Evolutionary conservation across 2,113 vertebrate species (phyloP).

Genomic region (Carassius gibelio): DNA sequence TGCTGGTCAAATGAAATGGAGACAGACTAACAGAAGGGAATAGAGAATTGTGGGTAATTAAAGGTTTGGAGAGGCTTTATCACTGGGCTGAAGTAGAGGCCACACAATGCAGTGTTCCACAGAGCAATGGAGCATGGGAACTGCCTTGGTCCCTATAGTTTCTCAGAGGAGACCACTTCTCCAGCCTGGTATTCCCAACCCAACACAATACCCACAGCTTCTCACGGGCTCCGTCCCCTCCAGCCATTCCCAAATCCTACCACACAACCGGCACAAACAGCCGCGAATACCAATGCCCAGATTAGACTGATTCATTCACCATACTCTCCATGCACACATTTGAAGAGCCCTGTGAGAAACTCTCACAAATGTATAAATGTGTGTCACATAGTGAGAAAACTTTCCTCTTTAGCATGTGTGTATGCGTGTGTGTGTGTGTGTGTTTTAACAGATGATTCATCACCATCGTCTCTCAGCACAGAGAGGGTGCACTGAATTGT

Average conservation of each 20-base stretch:
- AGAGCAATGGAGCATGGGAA: constrained; percentile 58
- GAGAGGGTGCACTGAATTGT: constrained; percentile 22
- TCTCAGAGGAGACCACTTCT: constrained; percentile 53
- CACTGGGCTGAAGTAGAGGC: constrained; percentile 50
- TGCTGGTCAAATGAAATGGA: not conserved
- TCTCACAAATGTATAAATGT: constrained; percentile 51
- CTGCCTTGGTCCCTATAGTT: constrained; percentile 46
- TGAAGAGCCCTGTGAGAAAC: constrained; percentile 52
- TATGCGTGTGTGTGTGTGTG: constrained; percentile 25
- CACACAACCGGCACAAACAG: constrained; percentile 46
- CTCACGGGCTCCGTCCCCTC: constrained; percentile 43
- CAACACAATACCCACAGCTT: constrained; percentile 51
- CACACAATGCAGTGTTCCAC: constrained; percentile 43
- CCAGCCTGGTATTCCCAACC: constrained; percentile 45
- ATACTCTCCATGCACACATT: constrained; percentile 44
- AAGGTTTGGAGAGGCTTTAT: constrained; percentile 44
- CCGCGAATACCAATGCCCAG: constrained; percentile 58
- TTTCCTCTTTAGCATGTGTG: constrained; percentile 23
- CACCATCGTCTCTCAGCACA: constrained; percentile 34
- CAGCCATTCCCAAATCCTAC: constrained; percentile 50
- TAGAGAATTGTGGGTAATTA: constrained; percentile 46
- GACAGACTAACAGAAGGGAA: constrained; percentile 13
- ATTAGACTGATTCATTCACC: constrained; percentile 55
- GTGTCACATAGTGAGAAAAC: constrained; percentile 39
- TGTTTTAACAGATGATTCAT: constrained; percentile 50